Conservation (phyloP, 2,113 vertebrate species). For the Oryzias celebensis region DNA sequence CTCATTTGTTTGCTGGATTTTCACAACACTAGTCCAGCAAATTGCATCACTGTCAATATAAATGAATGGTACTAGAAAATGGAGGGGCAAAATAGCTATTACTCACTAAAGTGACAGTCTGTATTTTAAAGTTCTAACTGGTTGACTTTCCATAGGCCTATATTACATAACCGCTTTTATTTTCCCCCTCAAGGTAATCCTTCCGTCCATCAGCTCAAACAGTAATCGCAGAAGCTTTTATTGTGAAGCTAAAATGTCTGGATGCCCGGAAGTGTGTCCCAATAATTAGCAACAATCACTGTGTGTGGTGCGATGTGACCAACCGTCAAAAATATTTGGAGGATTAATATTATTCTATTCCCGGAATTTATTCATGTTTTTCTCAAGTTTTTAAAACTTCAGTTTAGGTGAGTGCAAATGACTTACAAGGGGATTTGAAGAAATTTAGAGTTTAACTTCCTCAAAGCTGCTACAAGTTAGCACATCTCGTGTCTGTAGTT, state of each 20-base stretch:
- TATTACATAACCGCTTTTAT: no score
- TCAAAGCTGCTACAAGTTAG: conserved; percentile 6
- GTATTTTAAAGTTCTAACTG: no score
- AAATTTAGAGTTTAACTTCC: not conserved
- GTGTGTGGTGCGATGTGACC: not conserved
- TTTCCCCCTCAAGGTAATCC: no score
- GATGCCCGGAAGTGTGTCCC: conserved; percentile 35
- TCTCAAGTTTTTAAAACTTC: no score
- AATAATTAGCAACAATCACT: not conserved
- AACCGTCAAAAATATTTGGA: conserved; percentile 4
- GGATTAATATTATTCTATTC: not conserved
- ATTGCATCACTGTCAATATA: no score
- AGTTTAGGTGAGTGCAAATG: not conserved
- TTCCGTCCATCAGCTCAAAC: not conserved
- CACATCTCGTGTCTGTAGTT: not conserved
- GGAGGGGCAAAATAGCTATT: no score
- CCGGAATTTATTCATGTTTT: not conserved
- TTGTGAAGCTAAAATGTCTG: conserved; percentile 12
- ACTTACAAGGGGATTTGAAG: not conserved
- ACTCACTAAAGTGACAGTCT: no score
- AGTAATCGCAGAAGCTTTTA: conserved; percentile 17
- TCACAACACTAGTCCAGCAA: no score
- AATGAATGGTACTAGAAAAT: no score
- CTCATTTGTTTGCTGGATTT: no score
- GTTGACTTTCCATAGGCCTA: no score